Conservation (phyloP, 2,888 invertebrate genomes). For the Diogma glabrata region DNA sequence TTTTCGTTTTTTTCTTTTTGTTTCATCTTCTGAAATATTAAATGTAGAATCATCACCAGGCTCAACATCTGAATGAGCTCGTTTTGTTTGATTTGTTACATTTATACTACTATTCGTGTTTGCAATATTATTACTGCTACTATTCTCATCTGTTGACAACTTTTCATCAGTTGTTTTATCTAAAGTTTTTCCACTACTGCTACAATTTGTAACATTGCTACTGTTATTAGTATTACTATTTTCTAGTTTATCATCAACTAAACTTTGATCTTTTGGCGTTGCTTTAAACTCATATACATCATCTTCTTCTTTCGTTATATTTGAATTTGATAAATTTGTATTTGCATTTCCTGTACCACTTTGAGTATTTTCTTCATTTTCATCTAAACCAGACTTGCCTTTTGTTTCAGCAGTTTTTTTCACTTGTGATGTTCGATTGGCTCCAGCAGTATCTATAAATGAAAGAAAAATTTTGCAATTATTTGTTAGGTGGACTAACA, state of each 20-base stretch:
- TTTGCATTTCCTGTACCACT: slow-evolving; percentile 13
- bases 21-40: slow-evolving; percentile 52
- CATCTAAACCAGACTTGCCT: background rate
- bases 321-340: slow-evolving; percentile 3
- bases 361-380: background rate
- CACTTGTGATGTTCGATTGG: slow-evolving; percentile 3
- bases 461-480: no score
- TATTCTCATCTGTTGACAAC: slow-evolving; percentile 2
- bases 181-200: slow-evolving; percentile 19
- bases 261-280: slow-evolving; percentile 22
- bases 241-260: slow-evolving; percentile 23
- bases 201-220: slow-evolving; percentile 16
- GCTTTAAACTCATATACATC: slow-evolving; percentile 23
- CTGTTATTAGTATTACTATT: no score
- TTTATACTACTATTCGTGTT: background rate
- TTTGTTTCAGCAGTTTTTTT: background rate
- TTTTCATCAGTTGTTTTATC: slow-evolving; percentile 20
- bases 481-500: no score
- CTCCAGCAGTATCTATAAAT: no score
- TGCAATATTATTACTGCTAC: no score
- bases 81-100: slow-evolving; percentile 18
- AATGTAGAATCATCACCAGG: slow-evolving; percentile 39
- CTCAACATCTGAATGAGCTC: slow-evolving; percentile 37
- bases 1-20: slow-evolving; percentile 63
- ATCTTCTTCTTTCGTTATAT: slow-evolving; percentile 19